Evolutionary conservation across 2,113 vertebrate genomes (phyloP), one percentile per base, ranked within the genome.

Genomic region (Clarias magur): DNA sequence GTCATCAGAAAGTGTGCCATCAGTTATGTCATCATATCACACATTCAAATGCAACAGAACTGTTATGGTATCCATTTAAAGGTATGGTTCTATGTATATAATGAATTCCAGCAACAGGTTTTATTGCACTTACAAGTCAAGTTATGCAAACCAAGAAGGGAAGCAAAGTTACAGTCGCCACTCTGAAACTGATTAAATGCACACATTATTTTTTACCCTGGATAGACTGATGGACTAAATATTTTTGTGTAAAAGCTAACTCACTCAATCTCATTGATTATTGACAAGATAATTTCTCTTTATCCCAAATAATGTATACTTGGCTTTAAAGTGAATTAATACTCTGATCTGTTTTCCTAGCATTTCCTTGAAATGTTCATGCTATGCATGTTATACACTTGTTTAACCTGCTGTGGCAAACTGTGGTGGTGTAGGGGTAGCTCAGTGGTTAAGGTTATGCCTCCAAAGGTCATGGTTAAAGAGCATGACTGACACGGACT

Each of bases 11-110:
- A 79, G 27, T 53, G 17, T 34, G 56, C 57, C 57, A 85, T 86
- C 62, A 15, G 62, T 57, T 70, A 85, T 57, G 88, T 88, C 90
- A 92, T 88, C 90, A 92, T 91, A 92, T 92, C 91, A 90, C 81
- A 42, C 70, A 73, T 21, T 48, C 70, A 38, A 73, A 73, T 9
- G 23, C 34, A 80, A 67, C 56, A 34, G 10, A 80, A 60, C 56
- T 53, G 25, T 34, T 60, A 53, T 63, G 19, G 30, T 27, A 27
- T 67, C n/a, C 9, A n/a, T 67, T 3, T 3, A 11, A 30, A 0
- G 13, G 2, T 38, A 42, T 42, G 17, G 30, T 72, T 30, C 30
- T 72, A 70, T 1, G 1, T 70, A 34, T 34, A 16, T 68, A 68
- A 34, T 34, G 17, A 34, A 30, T 19, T 15, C 6, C 30, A 16